These are phyloP conservation scores for Silurus lanzhouensis DNA, from an alignment of 2,797 vertebrate genomes.

Conservation along the genomic window DNA sequence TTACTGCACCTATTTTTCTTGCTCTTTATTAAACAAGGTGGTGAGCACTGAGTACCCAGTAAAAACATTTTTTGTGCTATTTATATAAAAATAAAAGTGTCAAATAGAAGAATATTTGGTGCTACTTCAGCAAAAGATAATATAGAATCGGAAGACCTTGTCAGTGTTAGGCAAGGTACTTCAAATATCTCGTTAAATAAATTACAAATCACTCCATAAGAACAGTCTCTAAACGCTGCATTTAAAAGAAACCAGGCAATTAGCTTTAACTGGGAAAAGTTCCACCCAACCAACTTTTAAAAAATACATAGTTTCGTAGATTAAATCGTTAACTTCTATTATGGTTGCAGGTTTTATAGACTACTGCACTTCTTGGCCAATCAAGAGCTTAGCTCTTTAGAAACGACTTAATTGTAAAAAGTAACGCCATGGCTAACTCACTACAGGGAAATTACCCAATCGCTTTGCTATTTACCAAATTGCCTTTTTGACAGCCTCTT, in stretches of 20 bases:
- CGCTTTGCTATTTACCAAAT: not conserved
- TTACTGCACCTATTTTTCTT: not conserved
- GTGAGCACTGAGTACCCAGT: not conserved
- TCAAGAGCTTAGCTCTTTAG: not conserved
- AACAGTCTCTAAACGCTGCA: not conserved
- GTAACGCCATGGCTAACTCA: not conserved
- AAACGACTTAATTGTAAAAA: not conserved
- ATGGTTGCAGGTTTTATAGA: not conserved
- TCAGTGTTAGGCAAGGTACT: not conserved
- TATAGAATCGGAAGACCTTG: not conserved
- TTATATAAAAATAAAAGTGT: not conserved
- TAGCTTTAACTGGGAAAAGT: not conserved
- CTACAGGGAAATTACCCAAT: not conserved
- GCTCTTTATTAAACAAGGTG: not conserved
- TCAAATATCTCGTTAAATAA: not conserved
- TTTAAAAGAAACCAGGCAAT: not conserved
- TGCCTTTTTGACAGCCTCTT: not conserved
- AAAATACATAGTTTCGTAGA: not conserved
- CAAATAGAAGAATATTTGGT: not conserved
- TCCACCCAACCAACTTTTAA: not conserved
- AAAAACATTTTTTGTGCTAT: not conserved
- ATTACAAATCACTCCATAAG: not conserved
- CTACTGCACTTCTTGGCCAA: not conserved
- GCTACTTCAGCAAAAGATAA: not conserved
- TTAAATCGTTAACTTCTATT: not conserved